Evolutionary conservation across 2,113 vertebrate genomes (phyloP).

Genomic region (Actenoides hombroni): DNA sequence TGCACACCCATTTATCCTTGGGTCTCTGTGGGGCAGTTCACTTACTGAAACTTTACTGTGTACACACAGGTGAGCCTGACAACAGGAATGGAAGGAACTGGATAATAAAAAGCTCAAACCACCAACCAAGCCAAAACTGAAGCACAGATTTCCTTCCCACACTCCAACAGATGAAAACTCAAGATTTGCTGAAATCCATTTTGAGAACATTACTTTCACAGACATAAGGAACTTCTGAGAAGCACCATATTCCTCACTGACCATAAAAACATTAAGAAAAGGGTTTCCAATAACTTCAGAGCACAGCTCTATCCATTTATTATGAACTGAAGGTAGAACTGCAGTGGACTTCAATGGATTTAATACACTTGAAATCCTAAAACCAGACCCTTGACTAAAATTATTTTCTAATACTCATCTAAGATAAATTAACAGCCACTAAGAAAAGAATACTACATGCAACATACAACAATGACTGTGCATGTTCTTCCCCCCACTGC

Average conservation of each 20-base stretch:
- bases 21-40: not conserved
- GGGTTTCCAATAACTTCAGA: not conserved
- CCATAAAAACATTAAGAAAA: not conserved
- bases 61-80: not conserved
- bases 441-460: not conserved
- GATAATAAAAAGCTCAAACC: not conserved
- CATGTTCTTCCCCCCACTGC: not conserved
- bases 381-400: not conserved
- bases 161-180: not conserved
- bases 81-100: not conserved
- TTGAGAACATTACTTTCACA: not conserved
- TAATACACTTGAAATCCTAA: not conserved
- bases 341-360: not conserved
- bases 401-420: not conserved
- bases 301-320: not conserved
- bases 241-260: not conserved
- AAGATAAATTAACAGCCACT: not conserved
- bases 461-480: not conserved
- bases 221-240: not conserved
- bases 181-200: constrained; percentile 1
- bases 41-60: not conserved
- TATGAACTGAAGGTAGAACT: not conserved
- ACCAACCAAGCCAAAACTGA: not conserved
- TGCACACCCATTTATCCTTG: not conserved
- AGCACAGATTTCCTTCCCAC: constrained; percentile 9